Evolutionary conservation across 2,113 vertebrate species (phyloP).

Genomic region (Nycticebus coucang): DNA sequence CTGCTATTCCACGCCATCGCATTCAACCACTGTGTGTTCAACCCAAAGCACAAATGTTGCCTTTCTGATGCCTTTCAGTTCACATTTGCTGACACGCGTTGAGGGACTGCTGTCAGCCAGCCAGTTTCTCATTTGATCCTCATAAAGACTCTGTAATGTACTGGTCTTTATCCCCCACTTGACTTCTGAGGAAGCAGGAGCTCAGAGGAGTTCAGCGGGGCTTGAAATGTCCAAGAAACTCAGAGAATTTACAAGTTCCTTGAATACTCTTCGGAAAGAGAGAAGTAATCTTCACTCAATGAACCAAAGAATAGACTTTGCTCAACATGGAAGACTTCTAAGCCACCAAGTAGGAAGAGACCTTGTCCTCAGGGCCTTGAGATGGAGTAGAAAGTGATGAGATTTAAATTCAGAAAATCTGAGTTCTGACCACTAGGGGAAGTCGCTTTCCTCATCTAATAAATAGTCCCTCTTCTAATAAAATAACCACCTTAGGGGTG

Average conservation of each 20-base stretch:
- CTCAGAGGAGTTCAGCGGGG: neutral
- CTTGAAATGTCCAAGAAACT: neutral
- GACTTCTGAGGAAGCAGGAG: neutral
- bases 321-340: neutral
- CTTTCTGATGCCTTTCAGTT: neutral
- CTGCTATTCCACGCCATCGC: neutral
- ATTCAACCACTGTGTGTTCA: too few relatives aligned
- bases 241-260: neutral
- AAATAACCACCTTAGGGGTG: rapidly evolving
- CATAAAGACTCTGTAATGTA: neutral
- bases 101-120: neutral
- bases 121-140: neutral
- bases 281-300: rapidly evolving
- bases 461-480: neutral
- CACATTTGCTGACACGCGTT: neutral
- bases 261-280: neutral
- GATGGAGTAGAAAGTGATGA: neutral
- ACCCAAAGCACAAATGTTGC: neutral
- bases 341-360: neutral
- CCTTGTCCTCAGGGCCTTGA: neutral
- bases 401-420: neutral
- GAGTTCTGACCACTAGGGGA: neutral
- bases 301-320: neutral
- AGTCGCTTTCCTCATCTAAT: neutral
- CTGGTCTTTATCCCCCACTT: neutral